Conservation (phyloP, 2,113 vertebrate genomes). For the Daphoenositta chrysoptera region DNA sequence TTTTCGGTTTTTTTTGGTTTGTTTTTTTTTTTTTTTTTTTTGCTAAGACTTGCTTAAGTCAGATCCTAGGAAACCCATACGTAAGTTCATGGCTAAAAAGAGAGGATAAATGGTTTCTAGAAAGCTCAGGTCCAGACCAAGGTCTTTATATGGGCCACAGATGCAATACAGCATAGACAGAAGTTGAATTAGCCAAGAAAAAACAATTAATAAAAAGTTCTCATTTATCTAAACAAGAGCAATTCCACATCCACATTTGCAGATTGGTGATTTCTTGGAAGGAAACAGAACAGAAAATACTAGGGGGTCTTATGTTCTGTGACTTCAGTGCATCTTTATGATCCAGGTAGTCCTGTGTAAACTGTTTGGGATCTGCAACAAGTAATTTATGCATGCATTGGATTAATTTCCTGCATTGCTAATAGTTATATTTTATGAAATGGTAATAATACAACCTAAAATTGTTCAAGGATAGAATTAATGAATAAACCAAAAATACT, state of each 20-base stretch:
- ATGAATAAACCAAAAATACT: neutral
- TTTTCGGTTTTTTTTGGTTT: too few relatives aligned
- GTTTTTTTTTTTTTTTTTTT: neutral
- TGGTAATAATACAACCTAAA: neutral
- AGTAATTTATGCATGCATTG: neutral
- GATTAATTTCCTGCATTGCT: neutral
- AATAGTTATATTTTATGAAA: neutral
- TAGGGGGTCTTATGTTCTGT: fast-evolving
- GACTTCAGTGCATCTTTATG: neutral
- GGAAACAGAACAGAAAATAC: neutral
- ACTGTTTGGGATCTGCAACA: neutral
- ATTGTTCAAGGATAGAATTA: neutral
- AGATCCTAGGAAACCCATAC: neutral
- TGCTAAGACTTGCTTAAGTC: neutral
- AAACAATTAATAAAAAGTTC: neutral
- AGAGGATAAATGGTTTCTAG: neutral
- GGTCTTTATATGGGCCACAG: neutral
- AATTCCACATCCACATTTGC: neutral
- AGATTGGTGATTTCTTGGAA: neutral
- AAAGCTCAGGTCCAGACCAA: neutral
- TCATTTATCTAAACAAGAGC: neutral
- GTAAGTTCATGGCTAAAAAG: neutral
- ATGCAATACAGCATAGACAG: neutral
- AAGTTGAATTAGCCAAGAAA: neutral
- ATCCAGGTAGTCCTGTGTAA: neutral